A percentile compares a stretch with the other conserved stretches of the same genome.
These are phyloP conservation scores for Cetonia aurata DNA, from an alignment of 2,888 invertebrate genomes.

Conservation along the genomic window DNA sequence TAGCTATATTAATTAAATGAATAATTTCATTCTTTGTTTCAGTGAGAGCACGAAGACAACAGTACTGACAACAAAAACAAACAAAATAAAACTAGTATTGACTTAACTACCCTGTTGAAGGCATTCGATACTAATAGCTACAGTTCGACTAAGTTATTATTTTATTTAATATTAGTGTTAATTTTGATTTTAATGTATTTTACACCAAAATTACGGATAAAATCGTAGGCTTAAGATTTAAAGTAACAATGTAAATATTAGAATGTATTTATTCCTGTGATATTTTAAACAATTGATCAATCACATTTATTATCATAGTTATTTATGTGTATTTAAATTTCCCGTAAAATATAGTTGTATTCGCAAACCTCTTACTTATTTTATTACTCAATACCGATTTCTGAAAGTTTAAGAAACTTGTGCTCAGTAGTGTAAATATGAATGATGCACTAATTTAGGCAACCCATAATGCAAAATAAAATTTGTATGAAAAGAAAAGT, in stretches of 20 bases:
- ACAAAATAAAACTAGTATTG: constrained; percentile 38
- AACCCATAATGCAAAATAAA: too few species aligned
- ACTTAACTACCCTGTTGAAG: constrained; percentile 17
- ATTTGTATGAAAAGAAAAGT: too few species aligned
- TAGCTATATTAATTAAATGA: neutral
- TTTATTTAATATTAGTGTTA: constrained; percentile 39
- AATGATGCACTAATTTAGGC: too few species aligned
- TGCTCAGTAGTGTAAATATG: too few species aligned
- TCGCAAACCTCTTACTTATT: too few species aligned
- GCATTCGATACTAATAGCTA: constrained; percentile 37
- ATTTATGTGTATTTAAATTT: constrained; percentile 39
- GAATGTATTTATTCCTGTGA: constrained; percentile 42
- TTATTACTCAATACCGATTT: too few species aligned
- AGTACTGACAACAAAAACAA: constrained; percentile 53
- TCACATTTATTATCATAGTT: constrained; percentile 40
- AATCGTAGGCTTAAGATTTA: constrained; percentile 31
- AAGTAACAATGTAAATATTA: constrained; percentile 36
- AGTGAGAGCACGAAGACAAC: constrained; percentile 64
- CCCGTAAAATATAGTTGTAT: constrained; percentile 34
- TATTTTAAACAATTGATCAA: constrained; percentile 42
- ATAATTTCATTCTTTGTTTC: constrained; percentile 54
- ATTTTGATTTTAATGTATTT: constrained; percentile 35
- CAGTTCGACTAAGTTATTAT: constrained; percentile 34
- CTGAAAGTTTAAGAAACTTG: too few species aligned
- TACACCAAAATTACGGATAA: constrained; percentile 41